A percentile compares a stretch with the other conserved stretches of the same genome.
These are phyloP conservation scores for Mizuhopecten yessoensis DNA, from an alignment of 1,140 invertebrate species.

Conservation along the genomic window DNA sequence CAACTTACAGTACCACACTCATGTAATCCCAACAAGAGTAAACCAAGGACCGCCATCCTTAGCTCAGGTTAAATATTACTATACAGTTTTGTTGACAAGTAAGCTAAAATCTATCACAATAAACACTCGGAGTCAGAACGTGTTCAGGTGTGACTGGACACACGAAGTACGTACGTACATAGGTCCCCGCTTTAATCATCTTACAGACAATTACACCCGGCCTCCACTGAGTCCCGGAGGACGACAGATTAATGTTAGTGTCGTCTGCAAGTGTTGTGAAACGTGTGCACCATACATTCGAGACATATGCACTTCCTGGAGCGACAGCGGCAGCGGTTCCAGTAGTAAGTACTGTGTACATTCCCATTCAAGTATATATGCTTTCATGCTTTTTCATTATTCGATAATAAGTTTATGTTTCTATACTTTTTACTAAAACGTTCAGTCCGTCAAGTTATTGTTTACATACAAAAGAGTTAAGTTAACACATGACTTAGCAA, in stretches of 20 bases:
- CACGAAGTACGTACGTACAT: background rate
- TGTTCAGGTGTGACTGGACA: background rate
- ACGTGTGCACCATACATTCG: background rate
- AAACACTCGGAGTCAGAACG: background rate
- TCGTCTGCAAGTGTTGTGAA: slow-evolving; percentile 32
- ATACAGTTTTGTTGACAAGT: background rate
- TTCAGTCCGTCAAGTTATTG: too few relatives aligned
- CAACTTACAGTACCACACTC: too few relatives aligned
- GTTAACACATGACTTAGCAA: too few relatives aligned
- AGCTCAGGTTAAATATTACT: background rate
- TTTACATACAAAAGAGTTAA: too few relatives aligned
- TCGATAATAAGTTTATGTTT: too few relatives aligned
- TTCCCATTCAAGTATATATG: too few relatives aligned
- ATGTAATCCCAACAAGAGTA: too few relatives aligned
- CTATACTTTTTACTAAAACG: too few relatives aligned
- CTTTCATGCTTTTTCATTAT: too few relatives aligned
- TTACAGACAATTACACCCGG: background rate
- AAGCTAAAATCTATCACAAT: background rate
- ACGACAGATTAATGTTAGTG: background rate
- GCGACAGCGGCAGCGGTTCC: background rate
- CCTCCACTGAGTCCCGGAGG: background rate
- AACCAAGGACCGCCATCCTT: too few relatives aligned
- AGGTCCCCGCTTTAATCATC: background rate
- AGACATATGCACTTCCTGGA: background rate
- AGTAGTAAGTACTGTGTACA: background rate